Evolutionary conservation across 92 coral and sea anemone genomes (phyloP).

Genomic region (Epizoanthus ramosus): DNA sequence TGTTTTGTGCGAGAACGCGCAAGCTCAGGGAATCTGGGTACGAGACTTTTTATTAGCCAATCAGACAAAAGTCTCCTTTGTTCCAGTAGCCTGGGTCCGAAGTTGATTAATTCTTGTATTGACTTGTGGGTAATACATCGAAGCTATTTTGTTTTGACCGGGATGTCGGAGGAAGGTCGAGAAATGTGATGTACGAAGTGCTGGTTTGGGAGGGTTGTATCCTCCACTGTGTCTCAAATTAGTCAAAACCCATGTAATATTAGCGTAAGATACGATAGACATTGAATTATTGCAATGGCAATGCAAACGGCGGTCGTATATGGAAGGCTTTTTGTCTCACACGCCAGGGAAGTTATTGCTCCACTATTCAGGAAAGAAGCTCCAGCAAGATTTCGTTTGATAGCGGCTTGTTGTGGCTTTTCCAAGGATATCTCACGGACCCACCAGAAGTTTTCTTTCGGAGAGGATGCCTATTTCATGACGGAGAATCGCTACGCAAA

Average conservation of each 20-base stretch:
- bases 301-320: constrained; percentile 96
- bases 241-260: neutral
- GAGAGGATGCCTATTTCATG: constrained; percentile 95
- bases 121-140: constrained; percentile 26
- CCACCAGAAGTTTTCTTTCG: constrained; percentile 76
- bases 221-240: constrained; percentile 22
- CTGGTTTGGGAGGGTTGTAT: constrained; percentile 13
- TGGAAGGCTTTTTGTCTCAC: constrained; percentile 87
- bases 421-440: constrained; percentile 81
- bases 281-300: constrained; percentile 61
- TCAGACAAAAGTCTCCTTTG: no score
- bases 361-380: constrained; percentile 74
- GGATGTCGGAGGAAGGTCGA: neutral
- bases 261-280: neutral
- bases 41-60: no score
- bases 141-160: constrained; percentile 9
- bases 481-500: constrained; percentile 73
- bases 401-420: constrained; percentile 92
- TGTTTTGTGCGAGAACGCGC: no score
- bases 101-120: neutral
- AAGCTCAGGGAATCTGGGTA: no score
- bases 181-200: constrained; percentile 14
- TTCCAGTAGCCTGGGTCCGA: neutral
- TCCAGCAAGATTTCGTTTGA: constrained; percentile 69
- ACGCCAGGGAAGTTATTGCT: constrained; percentile 79